A percentile compares a stretch with the other conserved stretches of the same genome.
phyloP scores from a whole-genome alignment of 2,888 invertebrate genomes.

The Hylaea fasciaria region DNA sequence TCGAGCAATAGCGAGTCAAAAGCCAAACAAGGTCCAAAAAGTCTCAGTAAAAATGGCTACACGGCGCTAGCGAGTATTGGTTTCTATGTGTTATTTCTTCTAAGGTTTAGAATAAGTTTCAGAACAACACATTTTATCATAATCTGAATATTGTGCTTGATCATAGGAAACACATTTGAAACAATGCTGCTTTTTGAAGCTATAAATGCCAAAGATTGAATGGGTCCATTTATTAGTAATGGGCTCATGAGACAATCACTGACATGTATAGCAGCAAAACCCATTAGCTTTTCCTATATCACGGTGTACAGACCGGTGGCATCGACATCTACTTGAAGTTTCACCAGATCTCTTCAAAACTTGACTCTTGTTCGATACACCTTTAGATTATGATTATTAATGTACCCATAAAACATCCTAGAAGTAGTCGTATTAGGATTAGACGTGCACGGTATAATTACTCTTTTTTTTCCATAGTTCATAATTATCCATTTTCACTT shows the following conservation, averaged over 20 bases:
- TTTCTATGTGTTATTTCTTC: no score
- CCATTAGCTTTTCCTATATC: constrained; percentile 62
- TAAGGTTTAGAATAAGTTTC: no score
- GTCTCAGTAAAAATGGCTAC: no score
- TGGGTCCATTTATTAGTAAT: constrained; percentile 15
- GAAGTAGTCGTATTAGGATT: constrained; percentile 43
- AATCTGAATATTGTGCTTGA: constrained; percentile 40
- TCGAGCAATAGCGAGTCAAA: no score
- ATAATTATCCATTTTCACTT: constrained; percentile 46
- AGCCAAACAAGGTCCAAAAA: no score
- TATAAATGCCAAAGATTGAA: constrained; percentile 42
- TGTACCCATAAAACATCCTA: constrained; percentile 47
- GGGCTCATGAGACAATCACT: constrained; percentile 36
- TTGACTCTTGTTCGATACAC: constrained; percentile 33
- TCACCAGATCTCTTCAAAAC: constrained; percentile 48
- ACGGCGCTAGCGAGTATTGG: no score
- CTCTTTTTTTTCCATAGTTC: constrained; percentile 41
- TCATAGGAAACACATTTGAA: constrained; percentile 46
- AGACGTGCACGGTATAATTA: constrained; percentile 52
- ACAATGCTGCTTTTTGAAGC: constrained; percentile 35
- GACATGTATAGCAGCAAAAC: constrained; percentile 47
- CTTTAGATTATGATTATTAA: constrained; percentile 22
- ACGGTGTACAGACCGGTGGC: constrained; percentile 50
- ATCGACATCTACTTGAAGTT: constrained; percentile 49
- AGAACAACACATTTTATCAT: neutral